These are phyloP conservation scores for Brachionus asplanchnoidis DNA, from an alignment of 1,140 invertebrate genomes.

Conservation along the genomic window DNA sequence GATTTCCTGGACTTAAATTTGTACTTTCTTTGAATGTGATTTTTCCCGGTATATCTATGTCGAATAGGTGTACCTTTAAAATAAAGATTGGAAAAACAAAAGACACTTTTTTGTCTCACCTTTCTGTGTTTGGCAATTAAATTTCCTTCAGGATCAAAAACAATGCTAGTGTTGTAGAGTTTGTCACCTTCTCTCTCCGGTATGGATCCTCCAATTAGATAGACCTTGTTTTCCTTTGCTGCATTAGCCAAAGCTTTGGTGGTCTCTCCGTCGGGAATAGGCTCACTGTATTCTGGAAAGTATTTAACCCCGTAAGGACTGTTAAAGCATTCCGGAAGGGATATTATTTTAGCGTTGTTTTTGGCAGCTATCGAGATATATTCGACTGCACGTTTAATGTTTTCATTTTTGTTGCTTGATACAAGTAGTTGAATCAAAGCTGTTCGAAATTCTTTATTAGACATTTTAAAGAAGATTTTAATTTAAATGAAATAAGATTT, in stretches of 20 bases:
- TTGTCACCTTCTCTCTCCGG: slow-evolving; percentile 68
- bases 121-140: slow-evolving; percentile 62
- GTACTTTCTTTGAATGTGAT: slow-evolving; percentile 90
- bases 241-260: slow-evolving; percentile 66
- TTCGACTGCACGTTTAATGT: slow-evolving; percentile 67
- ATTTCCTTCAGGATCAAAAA: slow-evolving; percentile 74
- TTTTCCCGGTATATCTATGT: slow-evolving; percentile 85
- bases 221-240: slow-evolving; percentile 73
- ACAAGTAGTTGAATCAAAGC: slow-evolving; percentile 76
- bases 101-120: slow-evolving; percentile 45
- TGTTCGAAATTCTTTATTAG: slow-evolving; percentile 54
- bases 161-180: slow-evolving; percentile 82
- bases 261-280: slow-evolving; percentile 67
- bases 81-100: slow-evolving; percentile 45
- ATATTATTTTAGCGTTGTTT: slow-evolving; percentile 70
- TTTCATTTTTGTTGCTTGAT: slow-evolving; percentile 68
- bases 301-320: slow-evolving; percentile 83
- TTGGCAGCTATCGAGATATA: slow-evolving; percentile 70
- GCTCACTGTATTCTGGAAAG: slow-evolving; percentile 79
- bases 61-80: slow-evolving; percentile 79
- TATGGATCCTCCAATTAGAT: slow-evolving; percentile 78
- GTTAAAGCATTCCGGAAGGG: slow-evolving; percentile 84
- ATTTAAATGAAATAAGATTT: neutral
- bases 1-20: slow-evolving; percentile 69
- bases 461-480: neutral